Conservation (phyloP, 2,113 vertebrate genomes). For the Calonectris borealis region DNA sequence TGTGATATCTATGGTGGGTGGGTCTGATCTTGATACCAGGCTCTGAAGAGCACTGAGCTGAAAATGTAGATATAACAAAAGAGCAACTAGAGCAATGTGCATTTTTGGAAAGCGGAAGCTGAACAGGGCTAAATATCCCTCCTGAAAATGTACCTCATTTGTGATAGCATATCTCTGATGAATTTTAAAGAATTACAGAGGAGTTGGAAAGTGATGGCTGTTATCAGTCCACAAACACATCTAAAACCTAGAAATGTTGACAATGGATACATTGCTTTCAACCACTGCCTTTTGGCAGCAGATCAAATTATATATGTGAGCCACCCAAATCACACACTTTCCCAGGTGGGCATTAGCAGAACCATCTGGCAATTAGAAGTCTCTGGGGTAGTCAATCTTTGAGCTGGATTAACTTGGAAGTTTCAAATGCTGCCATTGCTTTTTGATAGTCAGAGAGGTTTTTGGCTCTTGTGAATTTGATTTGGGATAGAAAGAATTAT, state of each 20-base stretch:
- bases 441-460: conserved; percentile 52
- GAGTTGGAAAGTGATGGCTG: neutral
- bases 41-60: neutral
- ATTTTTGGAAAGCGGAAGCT: neutral
- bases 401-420: conserved; percentile 70
- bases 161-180: neutral
- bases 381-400: conserved; percentile 62
- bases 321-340: conserved; percentile 20
- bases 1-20: neutral
- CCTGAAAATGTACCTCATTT: neutral
- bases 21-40: neutral
- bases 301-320: neutral
- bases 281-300: conserved; percentile 18
- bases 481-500: conserved; percentile 60
- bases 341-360: conserved; percentile 42
- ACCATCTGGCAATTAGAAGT: conserved; percentile 71
- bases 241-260: conserved; percentile 21
- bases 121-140: neutral
- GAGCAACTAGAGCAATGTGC: neutral
- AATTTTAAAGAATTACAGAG: neutral
- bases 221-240: neutral
- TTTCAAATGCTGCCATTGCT: conserved; percentile 47
- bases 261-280: neutral
- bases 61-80: neutral
- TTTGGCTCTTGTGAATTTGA: conserved; percentile 57